phyloP scores from a whole-genome alignment of 2,797 vertebrate genomes.

The Apogon hyalosoma region DNA sequence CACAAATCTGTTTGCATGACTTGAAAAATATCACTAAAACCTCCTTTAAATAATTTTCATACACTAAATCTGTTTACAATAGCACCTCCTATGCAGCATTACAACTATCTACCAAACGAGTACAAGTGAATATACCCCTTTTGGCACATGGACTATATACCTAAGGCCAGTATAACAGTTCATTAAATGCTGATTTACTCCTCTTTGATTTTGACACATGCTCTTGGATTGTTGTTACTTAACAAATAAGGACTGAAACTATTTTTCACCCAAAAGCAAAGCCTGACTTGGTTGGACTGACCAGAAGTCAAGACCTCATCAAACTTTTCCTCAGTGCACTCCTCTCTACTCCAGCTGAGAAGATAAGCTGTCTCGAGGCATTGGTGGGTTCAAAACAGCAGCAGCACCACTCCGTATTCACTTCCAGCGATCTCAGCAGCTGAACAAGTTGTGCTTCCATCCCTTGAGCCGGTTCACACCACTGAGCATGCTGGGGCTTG shows the following conservation, averaged over 20 bases:
- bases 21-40: constrained; percentile 10
- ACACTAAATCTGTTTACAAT: constrained; percentile 22
- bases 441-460: constrained; percentile 45
- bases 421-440: constrained; percentile 49
- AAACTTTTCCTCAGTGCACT: constrained; percentile 48
- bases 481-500: constrained; percentile 48
- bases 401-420: constrained; percentile 50
- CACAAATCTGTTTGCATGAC: not conserved
- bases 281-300: not conserved
- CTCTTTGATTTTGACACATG: constrained; percentile 1
- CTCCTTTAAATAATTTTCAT: not conserved
- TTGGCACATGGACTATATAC: too few relatives aligned
- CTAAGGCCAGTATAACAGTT: too few relatives aligned
- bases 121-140: too few relatives aligned
- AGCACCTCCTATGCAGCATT: too few relatives aligned
- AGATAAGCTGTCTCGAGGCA: constrained; percentile 68
- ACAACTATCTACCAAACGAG: too few relatives aligned
- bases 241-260: constrained; percentile 12
- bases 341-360: constrained; percentile 48
- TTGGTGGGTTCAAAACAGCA: constrained; percentile 45
- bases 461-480: constrained; percentile 53
- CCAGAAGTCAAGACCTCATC: constrained; percentile 55
- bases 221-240: constrained; percentile 25
- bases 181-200: too few relatives aligned
- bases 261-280: constrained; percentile 9